Conservation (phyloP, 2,797 vertebrate genomes). For the Mormyrops attenuatus region DNA sequence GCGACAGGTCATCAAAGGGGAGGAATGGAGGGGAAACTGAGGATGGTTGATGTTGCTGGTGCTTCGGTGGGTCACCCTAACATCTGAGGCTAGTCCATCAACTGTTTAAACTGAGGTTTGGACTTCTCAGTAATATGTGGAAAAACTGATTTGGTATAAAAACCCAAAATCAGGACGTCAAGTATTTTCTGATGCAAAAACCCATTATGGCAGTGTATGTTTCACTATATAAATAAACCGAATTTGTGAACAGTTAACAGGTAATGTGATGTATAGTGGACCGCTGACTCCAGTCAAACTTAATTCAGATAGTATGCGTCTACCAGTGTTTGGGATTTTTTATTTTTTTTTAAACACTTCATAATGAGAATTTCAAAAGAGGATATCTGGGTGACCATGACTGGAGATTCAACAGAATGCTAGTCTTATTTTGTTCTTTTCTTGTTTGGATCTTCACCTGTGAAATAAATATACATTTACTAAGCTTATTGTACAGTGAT, state of each 20-base stretch:
- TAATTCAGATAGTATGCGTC: neutral
- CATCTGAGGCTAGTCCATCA: neutral
- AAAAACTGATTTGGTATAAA: neutral
- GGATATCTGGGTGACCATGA: neutral
- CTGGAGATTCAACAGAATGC: neutral
- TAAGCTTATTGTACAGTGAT: neutral
- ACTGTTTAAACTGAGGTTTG: neutral
- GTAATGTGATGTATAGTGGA: neutral
- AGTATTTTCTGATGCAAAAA: neutral
- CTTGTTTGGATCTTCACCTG: neutral
- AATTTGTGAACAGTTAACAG: conserved; percentile 1
- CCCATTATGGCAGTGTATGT: neutral
- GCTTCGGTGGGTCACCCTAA: neutral
- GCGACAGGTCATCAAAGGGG: conserved; percentile 46
- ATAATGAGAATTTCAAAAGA: neutral
- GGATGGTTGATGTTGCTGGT: neutral
- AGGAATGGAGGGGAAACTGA: conserved; percentile 46
- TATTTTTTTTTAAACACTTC: neutral
- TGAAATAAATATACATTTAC: neutral
- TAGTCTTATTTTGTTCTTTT: neutral
- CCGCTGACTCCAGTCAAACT: neutral
- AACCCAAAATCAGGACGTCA: neutral
- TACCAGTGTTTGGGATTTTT: neutral
- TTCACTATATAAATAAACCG: neutral
- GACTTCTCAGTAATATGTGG: neutral